A percentile compares a stretch with the other conserved stretches of the same genome.
phyloP scores from a whole-genome alignment of 1,140 invertebrate species.

The Acromyrmex echinatior region DNA sequence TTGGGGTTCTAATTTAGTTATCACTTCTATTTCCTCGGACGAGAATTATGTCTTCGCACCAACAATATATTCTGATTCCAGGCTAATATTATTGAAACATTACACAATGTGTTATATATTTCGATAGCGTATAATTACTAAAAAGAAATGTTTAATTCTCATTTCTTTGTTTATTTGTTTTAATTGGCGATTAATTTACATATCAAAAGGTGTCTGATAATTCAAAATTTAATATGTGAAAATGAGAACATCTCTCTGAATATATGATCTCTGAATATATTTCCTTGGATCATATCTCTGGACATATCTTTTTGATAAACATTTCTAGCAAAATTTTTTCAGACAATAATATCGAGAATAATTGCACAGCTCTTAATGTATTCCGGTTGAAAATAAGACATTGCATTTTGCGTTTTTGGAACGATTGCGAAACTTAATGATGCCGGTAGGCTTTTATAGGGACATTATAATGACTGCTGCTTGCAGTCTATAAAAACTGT shows the following conservation, averaged over 20 bases:
- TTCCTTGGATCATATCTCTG: too few relatives aligned
- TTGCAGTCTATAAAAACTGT: conserved; percentile 10
- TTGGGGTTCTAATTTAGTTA: conserved; percentile 47
- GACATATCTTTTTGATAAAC: background rate
- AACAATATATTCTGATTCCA: background rate
- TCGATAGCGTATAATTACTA: background rate
- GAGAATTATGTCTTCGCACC: background rate
- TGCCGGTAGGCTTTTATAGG: background rate
- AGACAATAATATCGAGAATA: background rate
- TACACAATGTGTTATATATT: background rate
- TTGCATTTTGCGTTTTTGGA: conserved; percentile 1
- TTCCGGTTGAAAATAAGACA: background rate
- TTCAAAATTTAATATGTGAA: background rate
- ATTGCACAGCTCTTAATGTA: background rate
- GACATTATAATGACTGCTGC: conserved; percentile 1
- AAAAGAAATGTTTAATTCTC: background rate
- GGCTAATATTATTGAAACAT: background rate
- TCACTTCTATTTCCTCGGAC: conserved; percentile 7
- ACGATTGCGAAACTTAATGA: background rate
- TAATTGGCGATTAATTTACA: background rate
- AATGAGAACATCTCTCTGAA: background rate
- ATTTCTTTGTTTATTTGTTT: background rate
- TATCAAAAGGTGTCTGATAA: background rate
- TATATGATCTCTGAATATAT: background rate
- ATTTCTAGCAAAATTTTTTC: background rate